phyloP scores from a whole-genome alignment of 2,113 vertebrate genomes.

The Sigmodon hispidus region DNA sequence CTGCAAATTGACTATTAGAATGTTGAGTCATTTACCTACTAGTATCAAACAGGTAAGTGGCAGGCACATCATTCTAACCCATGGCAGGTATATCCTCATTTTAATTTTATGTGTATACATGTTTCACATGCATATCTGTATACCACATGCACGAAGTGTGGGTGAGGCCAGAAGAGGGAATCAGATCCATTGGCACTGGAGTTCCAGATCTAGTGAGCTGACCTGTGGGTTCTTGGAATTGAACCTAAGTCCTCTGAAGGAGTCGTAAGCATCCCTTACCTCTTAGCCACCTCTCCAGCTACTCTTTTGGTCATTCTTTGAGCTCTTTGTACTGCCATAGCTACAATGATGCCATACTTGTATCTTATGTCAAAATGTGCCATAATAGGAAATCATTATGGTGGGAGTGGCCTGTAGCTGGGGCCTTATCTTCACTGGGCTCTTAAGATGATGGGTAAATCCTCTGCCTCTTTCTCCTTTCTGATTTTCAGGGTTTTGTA shows the following conservation, averaged over 20 bases:
- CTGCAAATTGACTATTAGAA: neutral
- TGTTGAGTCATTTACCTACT: neutral
- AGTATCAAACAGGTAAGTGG: neutral
- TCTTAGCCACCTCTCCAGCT: neutral
- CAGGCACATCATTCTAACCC: neutral
- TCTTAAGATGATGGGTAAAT: neutral
- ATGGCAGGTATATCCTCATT: neutral
- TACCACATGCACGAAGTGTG: neutral
- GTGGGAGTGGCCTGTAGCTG: neutral
- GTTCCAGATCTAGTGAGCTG: neutral
- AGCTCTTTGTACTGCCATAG: neutral
- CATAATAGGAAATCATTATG: neutral
- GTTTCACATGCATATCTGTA: neutral
- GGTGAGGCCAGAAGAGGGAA: neutral
- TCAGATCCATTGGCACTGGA: neutral
- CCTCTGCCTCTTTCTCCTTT: neutral
- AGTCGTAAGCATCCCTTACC: neutral
- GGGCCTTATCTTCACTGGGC: neutral
- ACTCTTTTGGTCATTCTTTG: neutral
- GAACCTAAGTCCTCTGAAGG: neutral
- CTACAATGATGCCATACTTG: neutral
- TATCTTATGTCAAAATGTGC: neutral
- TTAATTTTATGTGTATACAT: neutral
- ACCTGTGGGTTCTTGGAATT: neutral
- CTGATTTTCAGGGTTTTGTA: conserved; percentile 89